phyloP scores from a whole-genome alignment of 2,888 invertebrate species.

The Pycnomerus fuliginosus region DNA sequence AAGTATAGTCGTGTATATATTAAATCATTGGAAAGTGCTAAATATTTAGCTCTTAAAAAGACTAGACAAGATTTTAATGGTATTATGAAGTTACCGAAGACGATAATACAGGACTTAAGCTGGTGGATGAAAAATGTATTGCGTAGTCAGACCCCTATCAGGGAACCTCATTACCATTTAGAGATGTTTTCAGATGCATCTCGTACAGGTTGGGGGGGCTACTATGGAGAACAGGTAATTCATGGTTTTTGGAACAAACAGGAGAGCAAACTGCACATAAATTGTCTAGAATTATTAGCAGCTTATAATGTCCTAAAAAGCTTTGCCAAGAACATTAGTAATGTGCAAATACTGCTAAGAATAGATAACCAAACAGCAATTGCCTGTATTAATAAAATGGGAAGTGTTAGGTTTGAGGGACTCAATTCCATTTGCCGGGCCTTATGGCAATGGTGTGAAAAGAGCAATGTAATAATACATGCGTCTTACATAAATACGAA shows the following conservation, averaged over 20 bases:
- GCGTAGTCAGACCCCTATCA: constrained; percentile 15
- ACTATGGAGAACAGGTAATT: constrained; percentile 15
- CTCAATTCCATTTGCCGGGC: constrained; percentile 27
- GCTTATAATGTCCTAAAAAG: constrained; percentile 30
- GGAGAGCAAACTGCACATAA: constrained; percentile 24
- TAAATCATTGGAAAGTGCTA: constrained; percentile 20
- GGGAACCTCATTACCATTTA: constrained; percentile 11
- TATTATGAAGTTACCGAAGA: constrained; percentile 1
- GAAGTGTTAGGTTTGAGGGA: constrained; percentile 26
- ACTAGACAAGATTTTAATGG: constrained; percentile 3
- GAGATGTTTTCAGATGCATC: constrained; percentile 34
- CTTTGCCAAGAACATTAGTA: constrained; percentile 24
- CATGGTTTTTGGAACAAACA: constrained; percentile 26
- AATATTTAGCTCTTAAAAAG: constrained; percentile 40
- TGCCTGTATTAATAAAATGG: constrained; percentile 30
- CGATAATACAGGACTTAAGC: constrained; percentile 8
- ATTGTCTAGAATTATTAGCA: constrained; percentile 30
- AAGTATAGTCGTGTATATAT: constrained; percentile 26
- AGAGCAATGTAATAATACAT: no score
- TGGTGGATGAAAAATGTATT: constrained; percentile 25
- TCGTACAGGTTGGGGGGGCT: constrained; percentile 28
- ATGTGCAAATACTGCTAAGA: constrained; percentile 23
- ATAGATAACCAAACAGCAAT: no score
- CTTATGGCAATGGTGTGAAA: constrained; percentile 33
- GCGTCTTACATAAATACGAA: no score